phyloP scores from a whole-genome alignment of 1,140 invertebrate genomes.

The Drepana arcuata region DNA sequence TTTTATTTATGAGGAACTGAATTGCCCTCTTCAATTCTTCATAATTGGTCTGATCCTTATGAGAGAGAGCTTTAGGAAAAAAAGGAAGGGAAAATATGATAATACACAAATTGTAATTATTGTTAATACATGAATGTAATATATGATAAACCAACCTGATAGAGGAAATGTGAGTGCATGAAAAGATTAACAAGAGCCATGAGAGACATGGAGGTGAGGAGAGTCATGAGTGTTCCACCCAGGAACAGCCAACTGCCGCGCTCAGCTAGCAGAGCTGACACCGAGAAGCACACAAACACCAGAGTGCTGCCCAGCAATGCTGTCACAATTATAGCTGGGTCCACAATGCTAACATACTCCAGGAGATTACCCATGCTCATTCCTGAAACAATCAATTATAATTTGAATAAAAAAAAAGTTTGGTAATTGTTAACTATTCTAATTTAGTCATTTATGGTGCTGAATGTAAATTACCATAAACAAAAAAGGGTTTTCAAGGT shows the following conservation, averaged over 20 bases:
- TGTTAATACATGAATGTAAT: too few species aligned
- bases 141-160: constrained; percentile 85
- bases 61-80: too few species aligned
- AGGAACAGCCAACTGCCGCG: constrained; percentile 91
- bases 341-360: constrained; percentile 81
- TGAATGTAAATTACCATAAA: too few species aligned
- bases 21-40: too few species aligned
- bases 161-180: constrained; percentile 86
- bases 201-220: constrained; percentile 84
- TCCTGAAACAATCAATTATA: constrained; percentile 66
- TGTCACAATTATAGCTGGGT: constrained; percentile 91
- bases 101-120: too few species aligned
- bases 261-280: constrained; percentile 87
- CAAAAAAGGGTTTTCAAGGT: too few species aligned
- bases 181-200: constrained; percentile 89
- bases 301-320: constrained; percentile 89
- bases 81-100: too few species aligned
- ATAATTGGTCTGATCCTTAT: too few species aligned
- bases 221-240: constrained; percentile 85
- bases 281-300: constrained; percentile 92
- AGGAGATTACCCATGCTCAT: constrained; percentile 88
- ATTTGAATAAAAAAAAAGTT: constrained; percentile 1
- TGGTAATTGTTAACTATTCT: too few species aligned
- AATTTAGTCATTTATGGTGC: too few species aligned
- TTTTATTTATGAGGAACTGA: too few species aligned